Evolutionary conservation across 2,797 vertebrate genomes (phyloP).

Genomic region (Sebastes cheni): DNA sequence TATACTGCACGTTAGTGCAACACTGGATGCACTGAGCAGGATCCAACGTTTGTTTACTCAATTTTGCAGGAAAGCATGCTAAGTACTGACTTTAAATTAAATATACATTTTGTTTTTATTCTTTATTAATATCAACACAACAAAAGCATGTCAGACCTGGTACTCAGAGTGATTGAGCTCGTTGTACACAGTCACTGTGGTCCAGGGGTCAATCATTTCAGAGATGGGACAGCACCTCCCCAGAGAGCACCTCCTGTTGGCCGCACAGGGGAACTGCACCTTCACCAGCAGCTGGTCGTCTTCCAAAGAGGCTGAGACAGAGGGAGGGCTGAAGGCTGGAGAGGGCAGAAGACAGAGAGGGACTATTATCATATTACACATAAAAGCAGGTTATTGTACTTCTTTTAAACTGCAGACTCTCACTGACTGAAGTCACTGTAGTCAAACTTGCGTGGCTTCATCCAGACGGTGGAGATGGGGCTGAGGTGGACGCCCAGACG

Average conservation of each 20-base stretch:
- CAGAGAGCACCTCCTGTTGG: slow-evolving; percentile 63
- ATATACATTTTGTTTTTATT: not conserved
- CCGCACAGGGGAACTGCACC: slow-evolving; percentile 74
- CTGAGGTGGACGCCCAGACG: slow-evolving; percentile 61
- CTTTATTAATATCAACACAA: not conserved
- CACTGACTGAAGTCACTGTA: slow-evolving; percentile 73
- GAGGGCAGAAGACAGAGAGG: not conserved
- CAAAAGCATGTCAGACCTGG: slow-evolving; percentile 55
- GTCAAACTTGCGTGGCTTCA: slow-evolving; percentile 54
- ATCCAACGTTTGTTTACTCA: not conserved
- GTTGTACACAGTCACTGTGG: slow-evolving; percentile 75
- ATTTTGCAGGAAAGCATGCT: not conserved
- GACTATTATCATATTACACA: not conserved
- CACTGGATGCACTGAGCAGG: not conserved
- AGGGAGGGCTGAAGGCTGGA: slow-evolving; percentile 75
- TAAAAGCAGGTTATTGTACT: not conserved
- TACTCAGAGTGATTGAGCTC: slow-evolving; percentile 34
- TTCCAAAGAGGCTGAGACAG: slow-evolving; percentile 54
- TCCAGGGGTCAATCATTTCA: slow-evolving; percentile 49
- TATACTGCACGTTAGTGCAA: not conserved
- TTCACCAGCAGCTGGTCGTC: slow-evolving; percentile 57
- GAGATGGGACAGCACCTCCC: slow-evolving; percentile 64
- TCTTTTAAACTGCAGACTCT: not conserved
- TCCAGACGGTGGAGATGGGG: slow-evolving; percentile 57
- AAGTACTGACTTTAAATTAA: not conserved